Conservation (phyloP, 2,113 vertebrate genomes). For the Cyprinodon brontotheroides region DNA sequence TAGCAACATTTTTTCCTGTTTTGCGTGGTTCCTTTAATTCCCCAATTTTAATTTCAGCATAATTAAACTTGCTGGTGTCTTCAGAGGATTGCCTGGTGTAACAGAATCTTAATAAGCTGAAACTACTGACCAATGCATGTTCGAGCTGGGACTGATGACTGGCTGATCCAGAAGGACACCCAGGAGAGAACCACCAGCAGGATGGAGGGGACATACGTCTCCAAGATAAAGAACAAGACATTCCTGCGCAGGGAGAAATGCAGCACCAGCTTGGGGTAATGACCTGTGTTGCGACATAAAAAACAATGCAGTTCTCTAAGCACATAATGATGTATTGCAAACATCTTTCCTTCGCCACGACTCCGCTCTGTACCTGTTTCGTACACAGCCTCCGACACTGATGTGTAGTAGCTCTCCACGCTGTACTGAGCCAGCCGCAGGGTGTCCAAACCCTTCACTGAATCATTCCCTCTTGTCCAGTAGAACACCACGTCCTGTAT, state of each 20-base stretch:
- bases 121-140: constrained; percentile 86
- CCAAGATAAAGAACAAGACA: constrained; percentile 89
- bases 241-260: constrained; percentile 89
- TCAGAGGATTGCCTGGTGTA: neutral
- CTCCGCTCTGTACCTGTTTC: constrained; percentile 82
- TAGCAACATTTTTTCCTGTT: neutral
- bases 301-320: neutral
- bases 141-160: constrained; percentile 89
- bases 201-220: constrained; percentile 89
- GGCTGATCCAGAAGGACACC: constrained; percentile 94
- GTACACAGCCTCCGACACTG: constrained; percentile 87
- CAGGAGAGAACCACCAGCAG: constrained; percentile 90
- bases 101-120: neutral
- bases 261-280: constrained; percentile 88
- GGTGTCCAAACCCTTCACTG: constrained; percentile 85
- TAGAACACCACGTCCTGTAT: constrained; percentile 89
- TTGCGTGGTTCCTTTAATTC: neutral
- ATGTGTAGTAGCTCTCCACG: constrained; percentile 88
- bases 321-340: neutral
- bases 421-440: constrained; percentile 89
- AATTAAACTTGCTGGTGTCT: neutral
- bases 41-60: neutral
- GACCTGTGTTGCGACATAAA: constrained; percentile 70
- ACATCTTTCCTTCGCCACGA: neutral
- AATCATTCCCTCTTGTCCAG: constrained; percentile 92